phyloP scores from a whole-genome alignment of 2,888 invertebrate species.

The Emesis furor region DNA sequence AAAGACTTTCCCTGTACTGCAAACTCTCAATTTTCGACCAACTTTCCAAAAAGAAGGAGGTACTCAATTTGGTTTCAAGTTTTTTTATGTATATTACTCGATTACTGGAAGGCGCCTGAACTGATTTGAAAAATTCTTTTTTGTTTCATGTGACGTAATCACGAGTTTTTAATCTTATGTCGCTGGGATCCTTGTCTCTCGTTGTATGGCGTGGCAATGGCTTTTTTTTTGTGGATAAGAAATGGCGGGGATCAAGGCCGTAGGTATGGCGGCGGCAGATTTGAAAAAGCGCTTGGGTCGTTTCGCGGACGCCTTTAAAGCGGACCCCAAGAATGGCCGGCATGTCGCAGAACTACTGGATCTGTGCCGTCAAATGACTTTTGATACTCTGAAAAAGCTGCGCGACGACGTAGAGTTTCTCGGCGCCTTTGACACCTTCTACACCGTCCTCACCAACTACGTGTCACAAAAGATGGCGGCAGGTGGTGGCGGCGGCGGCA shows the following conservation, averaged over 20 bases:
- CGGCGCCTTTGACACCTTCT: no score
- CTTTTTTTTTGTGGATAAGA: neutral
- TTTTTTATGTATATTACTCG: no score
- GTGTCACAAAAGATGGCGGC: constrained; percentile 17
- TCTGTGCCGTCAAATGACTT: neutral
- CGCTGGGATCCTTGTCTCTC: neutral
- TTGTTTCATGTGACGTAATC: no score
- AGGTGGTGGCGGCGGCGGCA: neutral
- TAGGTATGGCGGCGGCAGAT: constrained; percentile 7
- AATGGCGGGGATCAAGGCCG: neutral
- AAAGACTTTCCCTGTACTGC: no score
- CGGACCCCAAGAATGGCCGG: neutral
- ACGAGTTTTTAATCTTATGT: neutral
- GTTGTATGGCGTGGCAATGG: neutral
- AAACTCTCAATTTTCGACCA: no score
- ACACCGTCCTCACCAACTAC: constrained; percentile 4
- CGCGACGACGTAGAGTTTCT: no score
- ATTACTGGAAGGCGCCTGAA: no score
- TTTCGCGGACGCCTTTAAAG: constrained; percentile 14
- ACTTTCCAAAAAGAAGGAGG: no score
- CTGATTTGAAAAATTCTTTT: no score
- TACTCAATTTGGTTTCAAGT: no score
- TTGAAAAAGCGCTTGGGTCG: constrained; percentile 10
- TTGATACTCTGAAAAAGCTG: no score
- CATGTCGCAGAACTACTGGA: constrained; percentile 8